These are phyloP conservation scores for Aphelocoma californica DNA, from an alignment of 2,797 vertebrate genomes.

Conservation along the genomic window DNA sequence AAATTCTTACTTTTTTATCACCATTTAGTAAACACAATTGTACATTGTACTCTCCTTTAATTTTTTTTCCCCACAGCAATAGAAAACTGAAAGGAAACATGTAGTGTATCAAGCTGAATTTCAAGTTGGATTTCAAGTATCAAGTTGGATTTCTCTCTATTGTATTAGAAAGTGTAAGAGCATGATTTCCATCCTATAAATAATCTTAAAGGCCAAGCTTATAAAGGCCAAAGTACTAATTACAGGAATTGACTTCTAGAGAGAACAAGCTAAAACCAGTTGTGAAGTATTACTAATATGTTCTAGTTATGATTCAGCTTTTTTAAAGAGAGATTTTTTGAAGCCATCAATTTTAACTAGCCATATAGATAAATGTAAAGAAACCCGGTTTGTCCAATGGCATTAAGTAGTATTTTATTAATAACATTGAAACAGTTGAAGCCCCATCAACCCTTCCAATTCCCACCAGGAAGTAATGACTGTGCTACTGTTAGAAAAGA, in stretches of 20 bases:
- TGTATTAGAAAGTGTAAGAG: neutral
- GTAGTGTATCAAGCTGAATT: neutral
- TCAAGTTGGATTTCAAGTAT: neutral
- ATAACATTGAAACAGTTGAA: conserved; percentile 52
- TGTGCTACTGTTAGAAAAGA: conserved; percentile 25
- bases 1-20: neutral
- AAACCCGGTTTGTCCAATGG: neutral
- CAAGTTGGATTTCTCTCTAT: neutral
- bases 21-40: neutral
- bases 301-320: neutral
- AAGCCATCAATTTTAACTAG: neutral
- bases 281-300: neutral
- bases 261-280: neutral
- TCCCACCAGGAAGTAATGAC: conserved; percentile 37
- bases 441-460: conserved; percentile 19
- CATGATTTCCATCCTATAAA: neutral
- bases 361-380: neutral
- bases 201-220: neutral
- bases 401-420: conserved; percentile 41
- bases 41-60: neutral
- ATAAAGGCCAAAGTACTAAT: neutral
- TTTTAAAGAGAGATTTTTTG: neutral
- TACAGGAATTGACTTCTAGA: neutral
- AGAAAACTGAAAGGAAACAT: neutral
- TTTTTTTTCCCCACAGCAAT: neutral